phyloP scores from a whole-genome alignment of 2,888 invertebrate species.

The Heliconius ethilla region DNA sequence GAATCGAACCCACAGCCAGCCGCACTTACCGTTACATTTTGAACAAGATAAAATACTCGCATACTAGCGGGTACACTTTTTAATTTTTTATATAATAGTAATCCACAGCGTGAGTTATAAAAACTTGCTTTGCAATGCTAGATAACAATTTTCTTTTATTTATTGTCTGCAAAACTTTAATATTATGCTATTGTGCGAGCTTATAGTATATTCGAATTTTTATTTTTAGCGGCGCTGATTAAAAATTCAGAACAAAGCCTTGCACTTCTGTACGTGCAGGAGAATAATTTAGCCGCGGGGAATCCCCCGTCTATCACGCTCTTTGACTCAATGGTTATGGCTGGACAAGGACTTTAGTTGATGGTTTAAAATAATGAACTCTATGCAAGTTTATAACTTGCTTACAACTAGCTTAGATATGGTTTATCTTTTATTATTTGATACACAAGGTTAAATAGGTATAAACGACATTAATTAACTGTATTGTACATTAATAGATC shows the following conservation, averaged over 20 bases:
- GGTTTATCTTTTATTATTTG: not conserved
- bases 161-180: slow-evolving; percentile 43
- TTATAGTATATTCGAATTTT: slow-evolving; percentile 42
- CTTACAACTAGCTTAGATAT: not conserved
- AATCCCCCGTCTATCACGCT: slow-evolving; percentile 67
- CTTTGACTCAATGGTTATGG: slow-evolving; percentile 65
- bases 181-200: slow-evolving; percentile 43
- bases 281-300: slow-evolving; percentile 73
- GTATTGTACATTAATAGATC: too few relatives aligned
- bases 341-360: slow-evolving; percentile 55
- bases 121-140: slow-evolving; percentile 32
- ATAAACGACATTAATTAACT: too few relatives aligned
- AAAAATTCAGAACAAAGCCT: slow-evolving; percentile 75
- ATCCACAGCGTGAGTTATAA: not conserved
- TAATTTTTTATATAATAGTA: not conserved
- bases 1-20: too few relatives aligned
- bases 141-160: slow-evolving; percentile 39
- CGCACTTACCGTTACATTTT: too few relatives aligned
- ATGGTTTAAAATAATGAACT: slow-evolving; percentile 49
- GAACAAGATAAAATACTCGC: not conserved
- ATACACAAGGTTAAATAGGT: not conserved
- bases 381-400: slow-evolving; percentile 27
- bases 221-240: slow-evolving; percentile 59
- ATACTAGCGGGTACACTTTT: not conserved
- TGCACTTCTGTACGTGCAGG: slow-evolving; percentile 69